Conservation (phyloP, 2,113 vertebrate species). For the Pogona vitticeps region DNA sequence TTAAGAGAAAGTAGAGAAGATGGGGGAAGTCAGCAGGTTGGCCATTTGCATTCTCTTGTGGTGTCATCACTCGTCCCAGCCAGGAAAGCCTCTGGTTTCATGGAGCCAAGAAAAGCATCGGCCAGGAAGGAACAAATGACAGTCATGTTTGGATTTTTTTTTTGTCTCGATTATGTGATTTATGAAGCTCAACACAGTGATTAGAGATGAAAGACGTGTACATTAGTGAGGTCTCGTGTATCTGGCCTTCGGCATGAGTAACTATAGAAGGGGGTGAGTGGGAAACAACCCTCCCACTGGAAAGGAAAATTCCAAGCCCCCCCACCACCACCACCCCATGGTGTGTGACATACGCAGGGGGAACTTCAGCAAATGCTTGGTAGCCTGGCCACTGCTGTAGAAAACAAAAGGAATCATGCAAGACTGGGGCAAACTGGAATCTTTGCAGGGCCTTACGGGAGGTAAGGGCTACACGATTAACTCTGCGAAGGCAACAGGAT, state of each 20-base stretch:
- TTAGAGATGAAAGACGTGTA: conserved; percentile 72
- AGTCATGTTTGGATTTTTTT: conserved; percentile 61
- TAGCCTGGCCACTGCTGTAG: accelerated
- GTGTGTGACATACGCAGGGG: no score
- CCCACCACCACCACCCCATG: not conserved
- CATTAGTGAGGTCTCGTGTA: conserved; percentile 44
- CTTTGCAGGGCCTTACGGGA: not conserved
- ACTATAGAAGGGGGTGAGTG: not conserved
- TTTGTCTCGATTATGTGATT: conserved; percentile 62
- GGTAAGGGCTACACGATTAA: not conserved
- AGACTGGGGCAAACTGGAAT: no score
- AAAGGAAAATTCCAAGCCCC: conserved; percentile 6
- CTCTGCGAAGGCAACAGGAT: not conserved
- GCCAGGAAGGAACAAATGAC: conserved; percentile 74
- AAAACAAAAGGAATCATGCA: not conserved
- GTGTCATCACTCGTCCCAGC: conserved; percentile 52
- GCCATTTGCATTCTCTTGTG: conserved; percentile 27
- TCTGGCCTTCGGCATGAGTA: conserved; percentile 19
- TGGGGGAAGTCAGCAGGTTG: conserved; percentile 34
- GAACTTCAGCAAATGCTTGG: not conserved
- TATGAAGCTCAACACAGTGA: conserved; percentile 67
- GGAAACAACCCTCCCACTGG: conserved; percentile 27
- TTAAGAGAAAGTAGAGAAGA: conserved; percentile 44
- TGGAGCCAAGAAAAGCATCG: conserved; percentile 66
- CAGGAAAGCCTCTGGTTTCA: conserved; percentile 68